phyloP scores from a whole-genome alignment of 2,888 invertebrate genomes.

The Diarsia rubi region DNA sequence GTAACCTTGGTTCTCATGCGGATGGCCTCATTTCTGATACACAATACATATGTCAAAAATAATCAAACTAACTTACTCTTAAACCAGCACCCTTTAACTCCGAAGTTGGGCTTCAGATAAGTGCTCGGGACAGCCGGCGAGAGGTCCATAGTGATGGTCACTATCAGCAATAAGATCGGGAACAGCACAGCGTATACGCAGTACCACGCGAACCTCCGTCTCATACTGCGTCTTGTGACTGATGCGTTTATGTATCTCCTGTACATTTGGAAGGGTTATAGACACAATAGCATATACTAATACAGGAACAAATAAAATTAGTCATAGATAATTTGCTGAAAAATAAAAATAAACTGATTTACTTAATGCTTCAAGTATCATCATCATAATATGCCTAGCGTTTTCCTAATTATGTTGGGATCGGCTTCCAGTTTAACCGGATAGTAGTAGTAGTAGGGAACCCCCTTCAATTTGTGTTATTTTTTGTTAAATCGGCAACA shows the following conservation, averaged over 20 bases:
- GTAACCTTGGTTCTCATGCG: too few species aligned
- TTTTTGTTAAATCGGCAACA: too few species aligned
- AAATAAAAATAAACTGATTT: too few species aligned
- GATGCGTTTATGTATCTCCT: conserved; percentile 85
- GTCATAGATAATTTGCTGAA: not conserved
- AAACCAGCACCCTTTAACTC: conserved; percentile 91
- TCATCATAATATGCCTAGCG: too few species aligned
- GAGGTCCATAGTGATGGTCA: conserved; percentile 91
- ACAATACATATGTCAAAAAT: too few species aligned
- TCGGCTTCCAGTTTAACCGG: too few species aligned
- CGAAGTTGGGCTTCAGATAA: conserved; percentile 91
- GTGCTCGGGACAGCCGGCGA: conserved; percentile 91
- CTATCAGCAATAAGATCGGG: conserved; percentile 88
- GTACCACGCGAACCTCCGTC: conserved; percentile 90
- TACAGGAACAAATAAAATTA: not conserved
- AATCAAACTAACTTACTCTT: conserved; percentile 87
- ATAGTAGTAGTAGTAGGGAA: too few species aligned
- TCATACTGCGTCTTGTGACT: conserved; percentile 84
- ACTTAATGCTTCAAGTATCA: too few species aligned
- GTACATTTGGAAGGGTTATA: conserved; percentile 31
- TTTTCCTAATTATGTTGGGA: too few species aligned
- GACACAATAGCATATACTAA: not conserved
- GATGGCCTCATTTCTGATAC: too few species aligned
- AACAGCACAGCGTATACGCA: conserved; percentile 90
- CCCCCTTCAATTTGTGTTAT: too few species aligned